phyloP scores from a whole-genome alignment of 2,888 invertebrate species.

The Brassicogethes aeneus region DNA sequence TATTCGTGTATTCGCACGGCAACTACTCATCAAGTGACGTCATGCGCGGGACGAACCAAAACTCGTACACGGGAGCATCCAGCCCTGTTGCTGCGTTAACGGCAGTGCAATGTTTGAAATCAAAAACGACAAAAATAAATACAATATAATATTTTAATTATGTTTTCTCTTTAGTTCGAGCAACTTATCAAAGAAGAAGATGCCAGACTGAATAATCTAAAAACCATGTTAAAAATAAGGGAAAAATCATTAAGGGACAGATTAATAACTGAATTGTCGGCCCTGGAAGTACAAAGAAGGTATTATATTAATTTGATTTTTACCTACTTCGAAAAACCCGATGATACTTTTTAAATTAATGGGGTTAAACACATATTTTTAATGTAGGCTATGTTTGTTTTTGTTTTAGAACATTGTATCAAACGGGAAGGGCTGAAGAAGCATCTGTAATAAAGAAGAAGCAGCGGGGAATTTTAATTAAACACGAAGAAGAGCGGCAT shows the following conservation, averaged over 20 bases:
- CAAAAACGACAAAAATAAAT: too few species aligned
- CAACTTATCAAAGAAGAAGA: conserved; percentile 61
- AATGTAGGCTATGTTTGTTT: too few species aligned
- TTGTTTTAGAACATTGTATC: conserved; percentile 41
- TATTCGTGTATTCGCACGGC: too few species aligned
- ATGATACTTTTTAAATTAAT: too few species aligned
- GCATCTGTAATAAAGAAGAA: conserved; percentile 56
- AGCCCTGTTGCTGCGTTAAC: too few species aligned
- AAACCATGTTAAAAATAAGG: conserved; percentile 54
- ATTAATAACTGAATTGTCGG: conserved; percentile 54
- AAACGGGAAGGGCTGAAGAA: conserved; percentile 48
- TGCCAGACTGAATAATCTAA: conserved; percentile 54
- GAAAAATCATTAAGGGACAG: conserved; percentile 59
- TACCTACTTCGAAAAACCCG: too few species aligned
- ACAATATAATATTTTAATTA: background rate
- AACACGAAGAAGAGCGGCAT: conserved; percentile 57
- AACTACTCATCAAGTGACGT: too few species aligned
- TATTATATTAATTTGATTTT: conserved; percentile 14
- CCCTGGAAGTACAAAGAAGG: conserved; percentile 58
- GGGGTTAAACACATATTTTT: too few species aligned
- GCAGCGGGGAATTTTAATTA: conserved; percentile 55
- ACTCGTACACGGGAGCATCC: too few species aligned
- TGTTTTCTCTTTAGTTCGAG: conserved; percentile 39
- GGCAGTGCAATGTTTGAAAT: too few species aligned
- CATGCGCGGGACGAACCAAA: too few species aligned